Evolutionary conservation across 2,888 invertebrate genomes (phyloP).

Genomic region (Parthenolecanium corni): DNA sequence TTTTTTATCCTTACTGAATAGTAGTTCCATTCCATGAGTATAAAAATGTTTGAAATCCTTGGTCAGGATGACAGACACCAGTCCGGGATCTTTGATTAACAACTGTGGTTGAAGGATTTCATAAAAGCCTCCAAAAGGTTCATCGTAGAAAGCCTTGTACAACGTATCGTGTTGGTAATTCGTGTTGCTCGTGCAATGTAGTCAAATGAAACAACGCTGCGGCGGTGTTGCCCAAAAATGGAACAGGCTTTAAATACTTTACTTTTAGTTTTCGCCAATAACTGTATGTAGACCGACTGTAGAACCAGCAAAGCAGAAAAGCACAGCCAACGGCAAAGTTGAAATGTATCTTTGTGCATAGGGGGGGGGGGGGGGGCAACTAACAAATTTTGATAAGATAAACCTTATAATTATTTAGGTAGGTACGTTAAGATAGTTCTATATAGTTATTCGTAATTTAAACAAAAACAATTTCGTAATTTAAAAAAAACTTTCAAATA

Average conservation of each 20-base stretch:
- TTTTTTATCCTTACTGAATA: conserved; percentile 18
- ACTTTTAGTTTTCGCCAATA: conserved; percentile 41
- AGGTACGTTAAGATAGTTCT: too few relatives aligned
- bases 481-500: too few relatives aligned
- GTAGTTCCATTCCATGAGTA: conserved; percentile 29
- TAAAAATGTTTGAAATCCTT: conserved; percentile 32
- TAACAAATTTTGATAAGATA: too few relatives aligned
- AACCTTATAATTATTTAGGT: too few relatives aligned
- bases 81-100: conserved; percentile 27
- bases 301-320: conserved; percentile 15
- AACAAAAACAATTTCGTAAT: too few relatives aligned
- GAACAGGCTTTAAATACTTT: conserved; percentile 37
- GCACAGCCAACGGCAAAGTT: neutral
- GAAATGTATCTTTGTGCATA: too few relatives aligned
- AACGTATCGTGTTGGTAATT: conserved; percentile 6
- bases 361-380: too few relatives aligned
- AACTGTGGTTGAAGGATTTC: conserved; percentile 24
- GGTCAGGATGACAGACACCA: conserved; percentile 29
- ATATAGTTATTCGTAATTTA: too few relatives aligned
- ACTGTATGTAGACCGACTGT: conserved; percentile 36
- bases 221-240: conserved; percentile 39
- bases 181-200: neutral
- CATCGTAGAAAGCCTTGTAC: conserved; percentile 29
- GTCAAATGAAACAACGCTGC: neutral
- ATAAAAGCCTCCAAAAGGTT: conserved; percentile 32